Evolutionary conservation across 2,888 invertebrate genomes (phyloP).

Genomic region (Notocelia uddmanniana): DNA sequence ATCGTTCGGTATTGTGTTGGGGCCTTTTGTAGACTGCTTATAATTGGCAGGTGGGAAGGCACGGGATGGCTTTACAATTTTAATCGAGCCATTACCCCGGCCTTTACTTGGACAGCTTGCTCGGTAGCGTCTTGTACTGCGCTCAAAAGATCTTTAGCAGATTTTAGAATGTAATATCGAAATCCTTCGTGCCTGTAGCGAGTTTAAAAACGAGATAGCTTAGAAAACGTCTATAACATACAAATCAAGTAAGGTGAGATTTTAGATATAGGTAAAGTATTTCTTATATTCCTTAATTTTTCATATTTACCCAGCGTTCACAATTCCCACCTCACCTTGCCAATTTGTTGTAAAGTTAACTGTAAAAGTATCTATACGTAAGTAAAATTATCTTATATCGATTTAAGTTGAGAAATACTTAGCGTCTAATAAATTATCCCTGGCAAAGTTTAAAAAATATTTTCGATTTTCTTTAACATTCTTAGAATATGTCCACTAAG

Average conservation of each 20-base stretch:
- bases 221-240: too few relatives aligned
- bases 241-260: too few relatives aligned
- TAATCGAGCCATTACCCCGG: slow-evolving; percentile 33
- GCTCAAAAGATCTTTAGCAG: background rate
- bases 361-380: too few relatives aligned
- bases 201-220: background rate
- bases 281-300: too few relatives aligned
- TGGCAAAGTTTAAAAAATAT: background rate
- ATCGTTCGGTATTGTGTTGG: slow-evolving; percentile 37
- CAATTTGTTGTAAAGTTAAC: too few relatives aligned
- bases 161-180: background rate
- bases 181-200: background rate
- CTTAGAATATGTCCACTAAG: background rate
- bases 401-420: too few relatives aligned
- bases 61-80: slow-evolving; percentile 26
- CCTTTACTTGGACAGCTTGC: slow-evolving; percentile 3
- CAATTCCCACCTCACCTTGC: too few relatives aligned
- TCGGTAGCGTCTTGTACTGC: background rate
- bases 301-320: too few relatives aligned
- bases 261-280: too few relatives aligned
- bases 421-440: too few relatives aligned
- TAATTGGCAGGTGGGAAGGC: slow-evolving; percentile 42
- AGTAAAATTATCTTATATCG: too few relatives aligned
- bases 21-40: slow-evolving; percentile 27
- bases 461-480: background rate